A percentile compares a stretch with the other conserved stretches of the same genome.
Conservation (phyloP, 2,888 invertebrate species). For the Drosophila mayaguana region DNA sequence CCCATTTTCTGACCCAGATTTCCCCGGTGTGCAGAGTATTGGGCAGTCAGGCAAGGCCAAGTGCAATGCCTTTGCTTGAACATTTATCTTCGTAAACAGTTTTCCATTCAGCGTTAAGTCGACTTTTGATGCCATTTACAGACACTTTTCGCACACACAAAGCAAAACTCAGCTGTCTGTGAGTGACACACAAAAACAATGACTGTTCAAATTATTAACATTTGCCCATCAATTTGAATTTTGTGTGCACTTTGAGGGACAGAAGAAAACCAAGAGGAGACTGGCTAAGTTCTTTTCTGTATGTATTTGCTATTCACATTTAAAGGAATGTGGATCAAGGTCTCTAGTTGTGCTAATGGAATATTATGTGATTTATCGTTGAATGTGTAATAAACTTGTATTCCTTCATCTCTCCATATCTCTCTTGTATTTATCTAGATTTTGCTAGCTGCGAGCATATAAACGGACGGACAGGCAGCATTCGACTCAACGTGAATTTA, state of each 20-base stretch:
- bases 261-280: not conserved
- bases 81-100: not conserved
- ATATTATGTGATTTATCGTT: too few species aligned
- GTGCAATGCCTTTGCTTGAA: not conserved
- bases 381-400: too few species aligned
- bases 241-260: not conserved
- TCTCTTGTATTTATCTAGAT: too few species aligned
- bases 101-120: slow-evolving; percentile 1
- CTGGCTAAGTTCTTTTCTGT: too few species aligned
- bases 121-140: slow-evolving; percentile 33
- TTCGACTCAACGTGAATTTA: too few species aligned
- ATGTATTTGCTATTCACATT: too few species aligned
- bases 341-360: too few species aligned
- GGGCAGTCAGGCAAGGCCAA: not conserved
- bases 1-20: not conserved
- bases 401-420: too few species aligned
- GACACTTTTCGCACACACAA: slow-evolving; percentile 7
- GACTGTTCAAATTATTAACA: slow-evolving; percentile 17
- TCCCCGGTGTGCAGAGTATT: not conserved
- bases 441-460: too few species aligned
- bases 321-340: too few species aligned
- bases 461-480: too few species aligned
- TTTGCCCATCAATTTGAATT: slow-evolving; percentile 16
- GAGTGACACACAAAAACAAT: not conserved
- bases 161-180: slow-evolving; percentile 1